Evolutionary conservation across 1,140 invertebrate species (phyloP).

Genomic region (Cyclina sinensis): DNA sequence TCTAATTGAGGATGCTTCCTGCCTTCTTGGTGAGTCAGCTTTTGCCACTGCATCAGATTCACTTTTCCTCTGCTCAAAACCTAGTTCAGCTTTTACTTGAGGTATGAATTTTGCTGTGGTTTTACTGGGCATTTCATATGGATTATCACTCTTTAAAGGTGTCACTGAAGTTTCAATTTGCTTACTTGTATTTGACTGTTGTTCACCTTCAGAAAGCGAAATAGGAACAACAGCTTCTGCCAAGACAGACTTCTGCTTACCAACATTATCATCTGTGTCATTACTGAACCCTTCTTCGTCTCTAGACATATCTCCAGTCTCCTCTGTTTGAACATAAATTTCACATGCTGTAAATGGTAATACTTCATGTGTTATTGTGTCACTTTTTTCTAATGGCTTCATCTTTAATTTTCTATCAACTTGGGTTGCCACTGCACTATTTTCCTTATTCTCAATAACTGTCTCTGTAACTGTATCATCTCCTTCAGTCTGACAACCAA

Average conservation of each 20-base stretch:
- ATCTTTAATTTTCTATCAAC: constrained; percentile 36
- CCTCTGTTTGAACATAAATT: constrained; percentile 65
- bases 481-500: constrained; percentile 73
- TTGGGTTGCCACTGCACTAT: constrained; percentile 31
- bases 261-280: background rate
- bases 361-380: constrained; percentile 40
- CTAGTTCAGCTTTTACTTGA: constrained; percentile 45
- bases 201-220: background rate
- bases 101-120: constrained; percentile 14
- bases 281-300: background rate
- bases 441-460: background rate
- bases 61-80: background rate
- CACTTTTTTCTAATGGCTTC: constrained; percentile 18
- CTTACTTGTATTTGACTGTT: background rate
- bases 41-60: background rate
- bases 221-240: background rate
- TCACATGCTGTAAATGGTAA: constrained; percentile 46
- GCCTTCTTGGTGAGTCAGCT: background rate
- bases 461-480: constrained; percentile 1
- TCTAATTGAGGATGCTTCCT: background rate
- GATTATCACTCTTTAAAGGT: background rate
- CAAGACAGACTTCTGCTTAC: background rate
- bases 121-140: background rate
- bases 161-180: background rate
- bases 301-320: background rate